These are phyloP conservation scores for Rhinella marina DNA, from an alignment of 2,797 vertebrate species.

Conservation along the genomic window DNA sequence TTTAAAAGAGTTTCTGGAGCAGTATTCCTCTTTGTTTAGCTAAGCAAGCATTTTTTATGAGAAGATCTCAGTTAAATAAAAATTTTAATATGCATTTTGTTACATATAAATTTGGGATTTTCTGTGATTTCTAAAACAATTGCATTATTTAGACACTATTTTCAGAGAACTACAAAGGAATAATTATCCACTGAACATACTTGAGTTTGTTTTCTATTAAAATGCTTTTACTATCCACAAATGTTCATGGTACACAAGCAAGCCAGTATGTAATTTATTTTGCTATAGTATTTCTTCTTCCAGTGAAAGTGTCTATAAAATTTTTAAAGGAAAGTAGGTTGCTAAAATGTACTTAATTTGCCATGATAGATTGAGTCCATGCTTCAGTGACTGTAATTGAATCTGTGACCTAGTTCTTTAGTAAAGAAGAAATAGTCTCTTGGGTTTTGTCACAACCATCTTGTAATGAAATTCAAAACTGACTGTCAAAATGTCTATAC, in stretches of 20 bases:
- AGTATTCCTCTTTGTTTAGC: too few species aligned
- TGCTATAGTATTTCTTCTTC: conserved; percentile 89
- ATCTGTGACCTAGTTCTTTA: conserved; percentile 99
- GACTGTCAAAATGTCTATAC: conserved; percentile 90
- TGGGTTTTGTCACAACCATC: conserved; percentile 95
- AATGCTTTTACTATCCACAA: conserved; percentile 73
- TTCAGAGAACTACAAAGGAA: neutral
- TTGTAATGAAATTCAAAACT: conserved; percentile 97
- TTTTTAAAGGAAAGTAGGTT: conserved; percentile 99
- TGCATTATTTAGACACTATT: neutral
- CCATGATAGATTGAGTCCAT: conserved; percentile 99
- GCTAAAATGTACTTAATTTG: conserved; percentile 99
- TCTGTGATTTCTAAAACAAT: neutral
- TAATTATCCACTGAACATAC: neutral
- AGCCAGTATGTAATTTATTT: conserved; percentile 81
- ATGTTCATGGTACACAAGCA: conserved; percentile 59
- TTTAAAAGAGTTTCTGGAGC: too few species aligned
- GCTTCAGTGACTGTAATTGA: conserved; percentile 99
- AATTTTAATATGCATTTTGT: neutral
- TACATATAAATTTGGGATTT: neutral
- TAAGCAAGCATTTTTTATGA: too few species aligned
- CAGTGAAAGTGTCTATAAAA: conserved; percentile 98
- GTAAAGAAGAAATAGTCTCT: conserved; percentile 98
- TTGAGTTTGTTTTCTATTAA: conserved; percentile 59
- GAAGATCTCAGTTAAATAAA: too few species aligned